Conservation (phyloP, 2,888 invertebrate species). For the Cremastinae sp. region DNA sequence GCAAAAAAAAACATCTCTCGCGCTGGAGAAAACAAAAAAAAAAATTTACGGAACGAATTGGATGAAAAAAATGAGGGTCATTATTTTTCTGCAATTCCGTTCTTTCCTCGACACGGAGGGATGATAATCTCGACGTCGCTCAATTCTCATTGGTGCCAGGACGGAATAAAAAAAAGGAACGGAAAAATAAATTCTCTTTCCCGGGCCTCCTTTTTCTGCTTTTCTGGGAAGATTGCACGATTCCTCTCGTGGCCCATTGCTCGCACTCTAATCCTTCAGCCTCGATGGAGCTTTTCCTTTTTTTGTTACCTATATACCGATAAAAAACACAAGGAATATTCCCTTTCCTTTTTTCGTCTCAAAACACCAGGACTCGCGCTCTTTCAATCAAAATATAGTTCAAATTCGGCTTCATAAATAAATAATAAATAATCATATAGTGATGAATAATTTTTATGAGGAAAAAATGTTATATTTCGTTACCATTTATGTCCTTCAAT, state of each 20-base stretch:
- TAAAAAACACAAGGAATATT: constrained; percentile 29
- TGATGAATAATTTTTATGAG: too few relatives aligned
- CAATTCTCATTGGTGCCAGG: constrained; percentile 26
- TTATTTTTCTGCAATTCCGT: constrained; percentile 14
- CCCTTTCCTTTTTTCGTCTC: constrained; percentile 22
- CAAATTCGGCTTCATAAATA: too few relatives aligned
- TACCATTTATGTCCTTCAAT: too few relatives aligned
- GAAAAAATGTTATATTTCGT: too few relatives aligned
- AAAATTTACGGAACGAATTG: constrained; percentile 1
- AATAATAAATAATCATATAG: too few relatives aligned
- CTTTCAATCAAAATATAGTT: too few relatives aligned
- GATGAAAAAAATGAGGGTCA: constrained; percentile 17
- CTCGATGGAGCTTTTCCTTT: not conserved
- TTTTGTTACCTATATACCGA: too few relatives aligned
- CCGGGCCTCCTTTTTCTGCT: not conserved
- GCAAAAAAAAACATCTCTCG: too few relatives aligned
- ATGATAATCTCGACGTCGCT: constrained; percentile 47
- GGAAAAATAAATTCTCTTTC: not conserved
- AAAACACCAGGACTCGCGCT: too few relatives aligned
- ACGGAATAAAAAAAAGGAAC: constrained; percentile 6
- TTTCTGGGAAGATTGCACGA: constrained; percentile 12
- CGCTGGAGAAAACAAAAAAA: not conserved
- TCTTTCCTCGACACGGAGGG: constrained; percentile 4
- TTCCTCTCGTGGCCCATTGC: constrained; percentile 18
- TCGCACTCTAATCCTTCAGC: constrained; percentile 25